Conservation (phyloP, 2,797 vertebrate species). For the Siniperca obscura region DNA sequence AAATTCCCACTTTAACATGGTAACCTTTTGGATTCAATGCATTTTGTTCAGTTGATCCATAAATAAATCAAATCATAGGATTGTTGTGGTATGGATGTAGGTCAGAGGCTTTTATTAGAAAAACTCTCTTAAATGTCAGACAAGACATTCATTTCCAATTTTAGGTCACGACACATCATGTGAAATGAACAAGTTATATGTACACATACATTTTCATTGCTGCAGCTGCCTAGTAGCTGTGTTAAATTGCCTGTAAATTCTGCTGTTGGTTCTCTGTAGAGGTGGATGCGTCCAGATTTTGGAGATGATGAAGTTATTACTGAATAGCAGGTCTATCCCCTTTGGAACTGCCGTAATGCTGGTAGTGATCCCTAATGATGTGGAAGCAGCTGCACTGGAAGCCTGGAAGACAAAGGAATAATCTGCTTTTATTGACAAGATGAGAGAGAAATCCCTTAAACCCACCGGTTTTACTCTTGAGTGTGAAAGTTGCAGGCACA, state of each 20-base stretch:
- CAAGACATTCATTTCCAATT: not conserved
- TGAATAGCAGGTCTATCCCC: slow-evolving; percentile 49
- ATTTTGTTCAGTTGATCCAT: slow-evolving; percentile 5
- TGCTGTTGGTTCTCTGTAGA: slow-evolving; percentile 4
- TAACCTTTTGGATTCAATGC: slow-evolving; percentile 20
- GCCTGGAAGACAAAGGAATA: slow-evolving; percentile 62
- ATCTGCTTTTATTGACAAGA: slow-evolving; percentile 74
- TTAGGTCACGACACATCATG: not conserved
- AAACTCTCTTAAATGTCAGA: slow-evolving; percentile 41
- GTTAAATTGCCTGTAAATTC: slow-evolving; percentile 19
- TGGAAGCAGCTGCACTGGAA: slow-evolving; percentile 53
- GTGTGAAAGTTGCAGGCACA: slow-evolving; percentile 45
- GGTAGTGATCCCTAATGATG: slow-evolving; percentile 54
- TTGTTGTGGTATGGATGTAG: not conserved
- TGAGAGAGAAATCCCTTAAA: slow-evolving; percentile 73
- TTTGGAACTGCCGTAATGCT: slow-evolving; percentile 42
- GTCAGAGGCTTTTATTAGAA: slow-evolving; percentile 20
- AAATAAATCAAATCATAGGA: slow-evolving; percentile 18
- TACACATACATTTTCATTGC: not conserved
- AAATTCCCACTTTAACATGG: not conserved
- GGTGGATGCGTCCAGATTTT: slow-evolving; percentile 26
- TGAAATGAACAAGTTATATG: not conserved
- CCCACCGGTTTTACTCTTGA: slow-evolving; percentile 39
- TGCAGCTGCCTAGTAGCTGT: not conserved
- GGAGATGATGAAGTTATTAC: slow-evolving; percentile 44